Evolutionary conservation across 2,888 invertebrate species (phyloP), one percentile per base, ranked within the genome.

Genomic region (Smittia aterrima): DNA sequence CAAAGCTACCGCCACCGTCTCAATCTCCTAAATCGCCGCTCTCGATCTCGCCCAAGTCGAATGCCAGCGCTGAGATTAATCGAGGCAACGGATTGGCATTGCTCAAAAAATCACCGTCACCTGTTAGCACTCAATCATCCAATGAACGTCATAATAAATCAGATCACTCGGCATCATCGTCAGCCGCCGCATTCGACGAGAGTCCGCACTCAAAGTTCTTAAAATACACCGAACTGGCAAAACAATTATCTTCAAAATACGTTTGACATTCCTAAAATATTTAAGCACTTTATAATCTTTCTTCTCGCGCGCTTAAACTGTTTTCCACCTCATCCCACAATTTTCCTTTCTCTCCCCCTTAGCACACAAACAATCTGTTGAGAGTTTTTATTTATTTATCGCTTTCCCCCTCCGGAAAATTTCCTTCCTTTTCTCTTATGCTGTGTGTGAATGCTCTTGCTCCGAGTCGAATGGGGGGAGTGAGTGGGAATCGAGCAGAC

Each of bases 141-240:
- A 71, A 71, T 58, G 58, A 71, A 2, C 58, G 58, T 58, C 54
- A 71, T 58, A 71, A 58, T 58, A 71, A 71, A 58, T 58, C 71
- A 38, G 71, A 71, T 22, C 32, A 41, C 20, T 38, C 78, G 22
- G 77, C 79, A 77, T 87, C 88, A 76, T 84, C 84, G 74, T 82
- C 80, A 78, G 82, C 87, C 81, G 82, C 86, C 82, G 83, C 88
- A 38, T 91, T 90, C 81, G 95, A 95, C 80, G 96, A 96, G 84
- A 95, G 93, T 82, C 94, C 95, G 68, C 95, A 96, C 85, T 95
- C 97, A 79, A 98, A 97, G 87, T 97, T 97, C 87, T 90, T 96
- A 79, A 97, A 97, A 86, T 98, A 98, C 86, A 96, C 96, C 82
- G 96, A 98, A 86, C 90, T 98, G 85, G 98, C 98, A 80, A 97